These are phyloP conservation scores for Galago senegalensis DNA, from an alignment of 2,797 vertebrate species.

Conservation along the genomic window DNA sequence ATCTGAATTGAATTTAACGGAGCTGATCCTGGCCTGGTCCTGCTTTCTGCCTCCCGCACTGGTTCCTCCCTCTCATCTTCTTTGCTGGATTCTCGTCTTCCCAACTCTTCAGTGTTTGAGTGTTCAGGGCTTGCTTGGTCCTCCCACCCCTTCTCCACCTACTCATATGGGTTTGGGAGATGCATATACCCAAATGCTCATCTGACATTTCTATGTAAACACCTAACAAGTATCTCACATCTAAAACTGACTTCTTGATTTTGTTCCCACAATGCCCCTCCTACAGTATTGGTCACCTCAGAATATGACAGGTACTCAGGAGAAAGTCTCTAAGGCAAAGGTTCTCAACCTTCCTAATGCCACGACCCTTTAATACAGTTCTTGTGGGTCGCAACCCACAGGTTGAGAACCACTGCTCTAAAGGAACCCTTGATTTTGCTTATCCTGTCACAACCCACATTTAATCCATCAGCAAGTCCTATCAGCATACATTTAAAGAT, in stretches of 20 bases:
- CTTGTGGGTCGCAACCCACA: too few relatives aligned
- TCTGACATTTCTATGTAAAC: constrained; percentile 31
- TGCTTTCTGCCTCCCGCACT: neutral
- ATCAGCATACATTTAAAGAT: neutral
- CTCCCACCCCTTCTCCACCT: neutral
- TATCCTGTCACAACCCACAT: neutral
- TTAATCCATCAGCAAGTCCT: constrained; percentile 17
- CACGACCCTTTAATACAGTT: too few relatives aligned
- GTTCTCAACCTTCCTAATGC: too few relatives aligned
- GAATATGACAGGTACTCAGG: neutral
- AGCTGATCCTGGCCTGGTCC: neutral
- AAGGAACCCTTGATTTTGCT: neutral
- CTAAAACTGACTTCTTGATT: constrained; percentile 23
- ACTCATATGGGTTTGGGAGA: neutral
- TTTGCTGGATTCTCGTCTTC: neutral
- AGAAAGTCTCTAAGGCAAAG: neutral
- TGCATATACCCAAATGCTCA: neutral
- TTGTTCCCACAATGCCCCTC: constrained; percentile 38
- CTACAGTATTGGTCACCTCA: neutral
- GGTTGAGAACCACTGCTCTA: neutral
- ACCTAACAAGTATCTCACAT: neutral
- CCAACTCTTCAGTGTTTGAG: neutral
- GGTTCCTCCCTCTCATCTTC: neutral
- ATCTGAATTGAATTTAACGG: neutral
- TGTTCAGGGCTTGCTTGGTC: neutral